These are phyloP conservation scores for Agriopis leucophaearia DNA, from an alignment of 2,888 invertebrate genomes.

Conservation along the genomic window DNA sequence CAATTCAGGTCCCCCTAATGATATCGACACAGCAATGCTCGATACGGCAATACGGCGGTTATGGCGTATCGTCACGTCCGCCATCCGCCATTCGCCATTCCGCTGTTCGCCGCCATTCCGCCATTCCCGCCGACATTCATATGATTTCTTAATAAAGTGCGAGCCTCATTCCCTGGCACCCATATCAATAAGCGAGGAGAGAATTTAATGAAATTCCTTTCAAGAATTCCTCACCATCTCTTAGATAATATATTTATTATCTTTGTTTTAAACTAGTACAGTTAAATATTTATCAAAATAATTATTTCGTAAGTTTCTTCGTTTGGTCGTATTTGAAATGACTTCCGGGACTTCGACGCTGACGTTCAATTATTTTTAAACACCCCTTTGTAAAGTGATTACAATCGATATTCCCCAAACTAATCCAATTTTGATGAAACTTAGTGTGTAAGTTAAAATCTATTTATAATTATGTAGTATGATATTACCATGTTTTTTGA, in stretches of 20 bases:
- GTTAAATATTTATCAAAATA: not conserved
- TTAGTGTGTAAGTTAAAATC: too few relatives aligned
- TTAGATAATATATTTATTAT: constrained; percentile 64
- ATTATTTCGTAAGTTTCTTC: not conserved
- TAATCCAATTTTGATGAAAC: too few relatives aligned
- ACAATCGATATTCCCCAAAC: too few relatives aligned
- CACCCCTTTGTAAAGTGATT: too few relatives aligned
- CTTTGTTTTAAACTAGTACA: constrained; percentile 59
- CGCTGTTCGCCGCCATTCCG: constrained; percentile 60
- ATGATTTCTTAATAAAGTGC: constrained; percentile 84
- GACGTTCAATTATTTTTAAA: too few relatives aligned
- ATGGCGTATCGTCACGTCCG: constrained; percentile 79
- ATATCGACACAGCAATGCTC: constrained; percentile 44
- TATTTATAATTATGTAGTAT: too few relatives aligned
- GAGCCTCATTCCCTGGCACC: constrained; percentile 74
- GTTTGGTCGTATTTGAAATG: not conserved
- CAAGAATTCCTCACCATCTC: constrained; percentile 66
- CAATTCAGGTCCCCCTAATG: constrained; percentile 30
- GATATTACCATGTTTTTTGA: too few relatives aligned
- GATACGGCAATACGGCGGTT: constrained; percentile 71
- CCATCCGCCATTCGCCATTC: constrained; percentile 53
- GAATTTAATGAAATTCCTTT: constrained; percentile 76
- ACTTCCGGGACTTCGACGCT: too few relatives aligned
- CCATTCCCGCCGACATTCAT: constrained; percentile 76
- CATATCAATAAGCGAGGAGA: constrained; percentile 80